These are phyloP conservation scores for Drosophila bipectinata DNA, from an alignment of 1,140 invertebrate species.

Conservation along the genomic window DNA sequence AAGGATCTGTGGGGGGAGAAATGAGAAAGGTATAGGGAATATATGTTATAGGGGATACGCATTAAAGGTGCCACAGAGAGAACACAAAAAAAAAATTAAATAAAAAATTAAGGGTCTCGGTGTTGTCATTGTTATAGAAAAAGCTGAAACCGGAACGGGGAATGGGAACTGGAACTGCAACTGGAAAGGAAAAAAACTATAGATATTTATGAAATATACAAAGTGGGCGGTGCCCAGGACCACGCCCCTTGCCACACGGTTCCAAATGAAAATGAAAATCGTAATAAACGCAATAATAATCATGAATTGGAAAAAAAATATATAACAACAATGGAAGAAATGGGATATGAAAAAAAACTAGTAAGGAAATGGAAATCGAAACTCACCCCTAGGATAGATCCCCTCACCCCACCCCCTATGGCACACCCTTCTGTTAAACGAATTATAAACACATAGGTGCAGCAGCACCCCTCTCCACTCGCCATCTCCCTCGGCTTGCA, in stretches of 20 bases:
- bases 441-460: slow-evolving; percentile 64
- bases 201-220: slow-evolving; percentile 39
- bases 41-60: not conserved
- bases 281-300: slow-evolving; percentile 78
- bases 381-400: slow-evolving; percentile 52
- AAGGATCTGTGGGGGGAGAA: slow-evolving; percentile 26
- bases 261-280: slow-evolving; percentile 62
- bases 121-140: slow-evolving; percentile 66
- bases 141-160: slow-evolving; percentile 76
- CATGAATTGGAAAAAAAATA: slow-evolving; percentile 55
- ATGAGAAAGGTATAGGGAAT: not conserved
- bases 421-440: slow-evolving; percentile 39
- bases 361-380: slow-evolving; percentile 51
- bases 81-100: slow-evolving; percentile 11
- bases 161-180: not conserved
- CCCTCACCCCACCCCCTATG: not conserved
- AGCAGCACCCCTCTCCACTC: not conserved
- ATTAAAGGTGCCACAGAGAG: slow-evolving; percentile 17
- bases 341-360: slow-evolving; percentile 4
- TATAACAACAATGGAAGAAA: slow-evolving; percentile 45
- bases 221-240: slow-evolving; percentile 51
- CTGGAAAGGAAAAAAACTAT: slow-evolving; percentile 5
- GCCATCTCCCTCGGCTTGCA: slow-evolving; percentile 1
- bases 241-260: slow-evolving; percentile 65
- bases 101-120: slow-evolving; percentile 14